Evolutionary conservation across 2,113 vertebrate species (phyloP).

Genomic region (Microtus montanus): DNA sequence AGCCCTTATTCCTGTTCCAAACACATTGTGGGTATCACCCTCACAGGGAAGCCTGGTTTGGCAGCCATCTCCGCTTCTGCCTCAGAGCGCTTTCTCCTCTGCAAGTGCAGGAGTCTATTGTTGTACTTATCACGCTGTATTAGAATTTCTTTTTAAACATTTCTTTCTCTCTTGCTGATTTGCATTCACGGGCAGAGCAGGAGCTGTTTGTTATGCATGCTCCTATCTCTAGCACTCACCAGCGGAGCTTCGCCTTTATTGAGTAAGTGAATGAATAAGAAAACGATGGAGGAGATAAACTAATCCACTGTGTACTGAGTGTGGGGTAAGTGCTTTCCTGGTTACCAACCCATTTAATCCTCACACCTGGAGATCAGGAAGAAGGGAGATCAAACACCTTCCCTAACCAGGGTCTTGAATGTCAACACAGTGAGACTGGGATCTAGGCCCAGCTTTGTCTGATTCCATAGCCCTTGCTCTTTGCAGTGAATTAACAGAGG

Average conservation of each 20-base stretch:
- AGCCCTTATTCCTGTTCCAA: conserved; percentile 61
- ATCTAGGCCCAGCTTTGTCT: conserved; percentile 5
- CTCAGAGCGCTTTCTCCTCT: conserved; percentile 59
- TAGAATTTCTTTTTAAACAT: conserved; percentile 69
- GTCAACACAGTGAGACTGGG: neutral
- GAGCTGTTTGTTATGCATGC: conserved; percentile 71
- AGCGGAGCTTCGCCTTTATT: conserved; percentile 24
- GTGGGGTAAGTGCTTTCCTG: conserved; percentile 22
- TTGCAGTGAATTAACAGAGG: conserved; percentile 5
- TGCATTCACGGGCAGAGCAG: conserved; percentile 59
- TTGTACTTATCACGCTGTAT: conserved; percentile 74
- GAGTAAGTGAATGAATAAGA: conserved; percentile 61
- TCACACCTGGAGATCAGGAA: conserved; percentile 20
- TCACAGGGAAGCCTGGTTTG: conserved; percentile 52
- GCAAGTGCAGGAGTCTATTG: conserved; percentile 66
- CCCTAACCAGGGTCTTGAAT: conserved; percentile 25
- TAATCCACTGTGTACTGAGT: neutral
- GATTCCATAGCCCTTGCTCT: neutral
- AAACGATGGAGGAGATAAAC: conserved; percentile 64
- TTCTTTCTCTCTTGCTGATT: conserved; percentile 72
- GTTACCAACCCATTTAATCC: conserved; percentile 43
- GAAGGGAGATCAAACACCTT: neutral
- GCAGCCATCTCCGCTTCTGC: conserved; percentile 49
- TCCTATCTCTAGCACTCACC: neutral
- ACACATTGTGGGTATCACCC: neutral